A percentile compares a stretch with the other conserved stretches of the same genome.
These are phyloP conservation scores for Acrocyrtus sp. DNA, from an alignment of 2,888 invertebrate species.

Conservation along the genomic window DNA sequence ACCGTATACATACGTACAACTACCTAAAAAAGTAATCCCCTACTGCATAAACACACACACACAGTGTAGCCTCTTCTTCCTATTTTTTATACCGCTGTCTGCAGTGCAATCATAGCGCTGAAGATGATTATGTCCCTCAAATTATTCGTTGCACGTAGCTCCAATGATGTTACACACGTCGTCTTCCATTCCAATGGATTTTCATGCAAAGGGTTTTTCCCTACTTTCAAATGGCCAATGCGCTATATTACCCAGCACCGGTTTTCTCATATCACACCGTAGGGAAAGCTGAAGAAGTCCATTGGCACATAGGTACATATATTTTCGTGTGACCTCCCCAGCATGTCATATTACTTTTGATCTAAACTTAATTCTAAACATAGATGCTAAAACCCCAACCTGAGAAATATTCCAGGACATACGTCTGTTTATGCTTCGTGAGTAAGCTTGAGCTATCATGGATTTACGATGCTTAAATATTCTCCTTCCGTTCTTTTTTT, in stretches of 20 bases:
- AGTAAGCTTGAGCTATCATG: background rate
- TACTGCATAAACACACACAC: background rate
- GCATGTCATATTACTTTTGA: background rate
- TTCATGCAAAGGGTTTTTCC: background rate
- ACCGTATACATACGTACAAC: background rate
- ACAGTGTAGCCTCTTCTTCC: too few relatives aligned
- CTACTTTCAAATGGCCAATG: background rate
- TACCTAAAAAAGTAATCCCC: background rate
- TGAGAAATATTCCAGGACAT: background rate
- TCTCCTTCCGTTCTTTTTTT: background rate
- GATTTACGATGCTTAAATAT: background rate
- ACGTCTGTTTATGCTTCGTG: background rate
- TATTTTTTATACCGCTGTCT: background rate
- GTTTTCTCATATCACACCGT: background rate
- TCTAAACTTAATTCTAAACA: background rate
- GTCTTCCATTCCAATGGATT: constrained; percentile 35
- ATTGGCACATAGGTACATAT: too few relatives aligned
- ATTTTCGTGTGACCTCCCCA: background rate
- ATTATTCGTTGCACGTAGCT: constrained; percentile 44
- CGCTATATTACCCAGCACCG: constrained; percentile 20
- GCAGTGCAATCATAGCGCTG: background rate
- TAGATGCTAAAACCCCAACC: background rate
- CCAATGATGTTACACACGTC: constrained; percentile 45
- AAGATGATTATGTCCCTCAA: background rate
- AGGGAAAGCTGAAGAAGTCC: background rate